These are phyloP conservation scores for Calameuta idolon DNA, from an alignment of 2,888 invertebrate genomes.

Conservation along the genomic window DNA sequence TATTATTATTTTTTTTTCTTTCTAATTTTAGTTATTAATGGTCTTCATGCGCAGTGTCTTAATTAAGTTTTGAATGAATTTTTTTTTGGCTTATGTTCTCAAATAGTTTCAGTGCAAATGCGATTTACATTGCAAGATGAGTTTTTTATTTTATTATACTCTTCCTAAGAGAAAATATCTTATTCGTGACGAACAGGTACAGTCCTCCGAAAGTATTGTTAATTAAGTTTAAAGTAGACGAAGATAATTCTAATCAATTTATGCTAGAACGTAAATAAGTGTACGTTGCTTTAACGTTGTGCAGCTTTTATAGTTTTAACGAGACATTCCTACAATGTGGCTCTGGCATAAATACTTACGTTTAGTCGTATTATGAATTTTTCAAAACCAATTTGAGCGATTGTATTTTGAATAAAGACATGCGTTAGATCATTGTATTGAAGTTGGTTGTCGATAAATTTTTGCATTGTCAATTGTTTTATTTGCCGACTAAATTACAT, in stretches of 20 bases:
- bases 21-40: not conserved
- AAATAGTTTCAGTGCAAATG: not conserved
- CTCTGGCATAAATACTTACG: slow-evolving; percentile 15
- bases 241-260: slow-evolving; percentile 1
- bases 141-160: not conserved
- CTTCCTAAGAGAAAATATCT: not conserved
- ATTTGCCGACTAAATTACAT: not conserved
- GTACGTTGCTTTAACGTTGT: slow-evolving; percentile 1
- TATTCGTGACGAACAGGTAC: not conserved
- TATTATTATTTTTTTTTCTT: not conserved
- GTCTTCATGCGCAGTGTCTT: not conserved
- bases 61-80: not conserved
- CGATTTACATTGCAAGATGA: not conserved
- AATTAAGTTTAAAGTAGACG: not conserved
- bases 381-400: not conserved
- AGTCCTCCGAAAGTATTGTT: slow-evolving; percentile 1
- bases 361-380: not conserved
- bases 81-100: not conserved
- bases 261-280: not conserved
- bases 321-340: not conserved
- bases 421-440: not conserved
- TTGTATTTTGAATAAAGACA: not conserved
- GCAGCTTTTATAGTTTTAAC: slow-evolving; percentile 11
- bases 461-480: not conserved
- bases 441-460: not conserved